phyloP scores from a whole-genome alignment of 1,140 invertebrate species.

The Antheraea mylitta region DNA sequence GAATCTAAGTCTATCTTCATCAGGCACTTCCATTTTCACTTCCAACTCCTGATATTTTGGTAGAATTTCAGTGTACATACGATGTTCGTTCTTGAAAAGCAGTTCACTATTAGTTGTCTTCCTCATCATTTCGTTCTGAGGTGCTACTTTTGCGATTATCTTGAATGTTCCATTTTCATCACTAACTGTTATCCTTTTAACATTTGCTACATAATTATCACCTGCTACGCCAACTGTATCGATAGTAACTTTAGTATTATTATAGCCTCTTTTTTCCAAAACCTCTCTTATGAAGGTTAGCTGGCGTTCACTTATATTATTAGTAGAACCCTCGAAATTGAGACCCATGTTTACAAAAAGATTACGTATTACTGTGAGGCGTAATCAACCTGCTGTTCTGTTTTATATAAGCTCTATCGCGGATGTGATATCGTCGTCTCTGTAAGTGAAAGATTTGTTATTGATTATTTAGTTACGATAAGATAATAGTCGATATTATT shows the following conservation, averaged over 20 bases:
- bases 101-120: background rate
- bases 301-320: constrained; percentile 22
- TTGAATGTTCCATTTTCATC: background rate
- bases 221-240: constrained; percentile 22
- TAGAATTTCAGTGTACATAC: constrained; percentile 31
- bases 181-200: constrained; percentile 25
- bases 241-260: constrained; percentile 22
- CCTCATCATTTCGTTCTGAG: constrained; percentile 14
- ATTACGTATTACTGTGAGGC: background rate
- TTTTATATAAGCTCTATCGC: background rate
- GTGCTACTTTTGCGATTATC: constrained; percentile 17
- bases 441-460: too few relatives aligned
- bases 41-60: constrained; percentile 57
- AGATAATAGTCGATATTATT: too few relatives aligned
- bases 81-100: constrained; percentile 18
- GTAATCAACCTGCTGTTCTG: background rate
- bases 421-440: too few relatives aligned
- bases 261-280: constrained; percentile 26
- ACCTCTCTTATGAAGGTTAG: constrained; percentile 23
- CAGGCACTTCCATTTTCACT: constrained; percentile 34
- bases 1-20: constrained; percentile 49
- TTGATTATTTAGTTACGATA: too few relatives aligned
- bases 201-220: constrained; percentile 13
- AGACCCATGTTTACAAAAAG: background rate
- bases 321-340: constrained; percentile 26